Percentiles rank a stretch among this genome's conserved stretches.
phyloP scores from a whole-genome alignment of 1,140 invertebrate species.

The Chironomus tepperi region DNA sequence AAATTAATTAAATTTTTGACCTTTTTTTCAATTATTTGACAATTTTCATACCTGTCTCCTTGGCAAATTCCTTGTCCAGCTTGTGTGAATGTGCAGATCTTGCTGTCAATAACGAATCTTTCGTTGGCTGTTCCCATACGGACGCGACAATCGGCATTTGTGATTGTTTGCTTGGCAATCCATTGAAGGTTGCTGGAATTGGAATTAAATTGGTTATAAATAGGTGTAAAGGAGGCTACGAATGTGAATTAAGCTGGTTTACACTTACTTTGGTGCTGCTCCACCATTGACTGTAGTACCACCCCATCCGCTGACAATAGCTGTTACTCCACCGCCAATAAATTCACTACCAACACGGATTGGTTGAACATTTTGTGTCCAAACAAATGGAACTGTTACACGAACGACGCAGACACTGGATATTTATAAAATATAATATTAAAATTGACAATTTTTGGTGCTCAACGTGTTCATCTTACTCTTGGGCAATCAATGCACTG shows the following conservation, averaged over 20 bases:
- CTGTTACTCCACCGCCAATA: background rate
- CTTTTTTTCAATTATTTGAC: background rate
- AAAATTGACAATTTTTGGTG: no score
- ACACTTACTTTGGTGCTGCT: background rate
- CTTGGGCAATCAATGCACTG: background rate
- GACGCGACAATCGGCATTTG: conserved; percentile 24
- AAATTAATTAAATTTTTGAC: background rate
- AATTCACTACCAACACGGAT: background rate
- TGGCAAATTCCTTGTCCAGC: conserved; percentile 37
- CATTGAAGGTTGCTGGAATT: conserved; percentile 26
- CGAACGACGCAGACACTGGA: background rate
- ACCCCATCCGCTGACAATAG: conserved; percentile 3
- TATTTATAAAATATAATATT: no score
- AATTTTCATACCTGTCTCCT: conserved; percentile 43
- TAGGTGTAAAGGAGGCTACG: no score
- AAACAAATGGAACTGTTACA: background rate
- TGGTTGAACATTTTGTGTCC: background rate
- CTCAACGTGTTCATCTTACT: background rate
- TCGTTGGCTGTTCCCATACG: background rate
- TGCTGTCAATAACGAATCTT: conserved; percentile 26
- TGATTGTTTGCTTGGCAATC: conserved; percentile 24
- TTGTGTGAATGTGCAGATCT: conserved; percentile 39
- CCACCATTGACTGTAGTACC: background rate
- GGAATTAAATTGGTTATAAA: background rate
- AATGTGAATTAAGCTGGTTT: no score